Evolutionary conservation across 2,113 vertebrate genomes (phyloP), one percentile per base, ranked within the genome.

Genomic region (Theristicus caerulescens): DNA sequence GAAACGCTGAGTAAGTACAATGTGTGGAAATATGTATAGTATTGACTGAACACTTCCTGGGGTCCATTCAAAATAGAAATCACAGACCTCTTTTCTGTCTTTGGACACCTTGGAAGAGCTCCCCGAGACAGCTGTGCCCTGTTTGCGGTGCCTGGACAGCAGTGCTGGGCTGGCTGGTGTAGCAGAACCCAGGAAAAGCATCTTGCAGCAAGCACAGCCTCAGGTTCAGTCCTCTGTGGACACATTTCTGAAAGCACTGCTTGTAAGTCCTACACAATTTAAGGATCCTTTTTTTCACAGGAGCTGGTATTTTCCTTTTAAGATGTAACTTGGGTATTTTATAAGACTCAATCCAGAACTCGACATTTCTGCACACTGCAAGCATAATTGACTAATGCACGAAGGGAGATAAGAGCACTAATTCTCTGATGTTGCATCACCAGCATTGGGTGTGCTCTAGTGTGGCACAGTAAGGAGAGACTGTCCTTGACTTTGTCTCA

Each of bases 71-170:
- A 24, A 52, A 64, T 4, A 34, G 58, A 58, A 82, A 59, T 27
- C 19, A 26, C 24, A 52, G 70, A 34, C 4, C 11, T 70, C 13
- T 72, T 25, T 57, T 38, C 64, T 82, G 42, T 51, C 70, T 38
- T 69, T 65, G 44, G 36, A 26, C 22, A 17, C 16, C 15, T 51
- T 69, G 16, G 47, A 49, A 82, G 42, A 38, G 22, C 13, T 62
- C 31, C n/a, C 11, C 0, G 1, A 36, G 47, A 22, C 22, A 36
- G 15, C 52, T 17, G 6, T 40, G 52, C 21, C 18, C 36, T 10
- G 6, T 42, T 38, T 0, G 5, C 4, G 1, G 12, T 65, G 66
- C 38, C 36, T 17, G 32, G 27, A 25, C 59, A 59, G 52, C 42
- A 24, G 22, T 11, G 26, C 38, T 54, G 74, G 25, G 46, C 26